A percentile compares a stretch with the other conserved stretches of the same genome.
phyloP scores from a whole-genome alignment of 2,888 invertebrate species.

The Crepidodera aurea region DNA sequence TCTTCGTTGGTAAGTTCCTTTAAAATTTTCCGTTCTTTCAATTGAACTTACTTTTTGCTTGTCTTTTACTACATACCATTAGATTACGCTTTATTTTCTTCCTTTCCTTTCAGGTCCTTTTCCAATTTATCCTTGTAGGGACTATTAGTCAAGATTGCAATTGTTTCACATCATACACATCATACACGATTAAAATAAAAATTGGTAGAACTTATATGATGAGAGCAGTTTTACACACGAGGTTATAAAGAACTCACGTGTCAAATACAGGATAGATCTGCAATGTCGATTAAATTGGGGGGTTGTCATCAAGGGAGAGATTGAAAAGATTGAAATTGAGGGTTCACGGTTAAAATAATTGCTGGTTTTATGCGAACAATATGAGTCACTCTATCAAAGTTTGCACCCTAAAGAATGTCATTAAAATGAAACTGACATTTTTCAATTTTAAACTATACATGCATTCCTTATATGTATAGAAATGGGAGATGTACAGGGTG shows the following conservation, averaged over 20 bases:
- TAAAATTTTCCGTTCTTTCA: no score
- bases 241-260: conserved; percentile 6
- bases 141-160: no score
- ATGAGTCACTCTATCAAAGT: conserved; percentile 9
- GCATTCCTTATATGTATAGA: no score
- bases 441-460: neutral
- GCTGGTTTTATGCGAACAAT: conserved; percentile 2
- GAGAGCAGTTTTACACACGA: neutral
- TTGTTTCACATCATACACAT: no score
- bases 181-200: no score
- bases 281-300: neutral
- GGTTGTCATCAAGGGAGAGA: neutral
- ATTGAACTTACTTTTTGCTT: no score
- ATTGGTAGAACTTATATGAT: neutral
- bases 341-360: conserved; percentile 3
- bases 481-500: no score
- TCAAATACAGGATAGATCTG: conserved; percentile 4
- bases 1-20: no score
- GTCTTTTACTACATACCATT: no score
- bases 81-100: no score
- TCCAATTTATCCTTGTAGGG: no score
- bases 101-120: no score
- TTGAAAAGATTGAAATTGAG: conserved; percentile 8
- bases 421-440: conserved; percentile 3
- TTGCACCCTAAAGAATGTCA: conserved; percentile 1